Evolutionary conservation across 2,113 vertebrate species (phyloP), one percentile per base, ranked within the genome.

Genomic region (Oncorhynchus gorbuscha): DNA sequence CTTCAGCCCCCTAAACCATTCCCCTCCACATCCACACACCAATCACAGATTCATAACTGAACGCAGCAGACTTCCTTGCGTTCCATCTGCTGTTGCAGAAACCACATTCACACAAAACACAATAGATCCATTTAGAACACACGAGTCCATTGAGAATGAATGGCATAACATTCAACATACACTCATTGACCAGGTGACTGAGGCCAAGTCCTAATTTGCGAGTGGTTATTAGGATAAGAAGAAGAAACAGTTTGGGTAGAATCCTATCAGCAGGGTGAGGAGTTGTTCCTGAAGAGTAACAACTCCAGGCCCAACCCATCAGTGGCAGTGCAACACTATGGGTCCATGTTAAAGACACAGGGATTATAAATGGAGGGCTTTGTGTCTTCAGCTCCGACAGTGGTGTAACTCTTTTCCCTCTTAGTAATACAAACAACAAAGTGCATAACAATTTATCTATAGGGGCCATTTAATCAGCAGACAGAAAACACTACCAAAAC

Each of bases 351-450:
- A 55, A 55, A 16, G 51, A 55, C 51, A 26, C 20, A 45, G 39
- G 9, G 39, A 45, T 45, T 45, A 30, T 16, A 67, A 6, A 26
- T 24, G 26, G 22, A 32, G 65, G 65, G 2, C 39, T 49, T 78
- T 28, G 48, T 86, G 79, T 81, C 81, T 83, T 85, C 79, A 72
- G 71, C 77, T 77, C 55, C 39, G 30, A 77, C 79, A 81, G 79
- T 58, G 80, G 72, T 61, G 69, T 79, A 89, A 26, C 65, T 67
- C 16, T 18, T 55, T 18, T 55, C 51, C 16, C 51, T 55, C 14
- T 16, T 18, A 55, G 51, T 4, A 55, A 16, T 55, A 14, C 3
- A 18, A 55, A 55, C 51, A 55, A 55, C 51, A 18, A 55, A 64
- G n/a, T 22, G 61, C 61, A 22, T 9, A 22, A 64, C 61, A 64